phyloP scores from a whole-genome alignment of 2,113 vertebrate genomes.

The Acrocephalus kingi region DNA sequence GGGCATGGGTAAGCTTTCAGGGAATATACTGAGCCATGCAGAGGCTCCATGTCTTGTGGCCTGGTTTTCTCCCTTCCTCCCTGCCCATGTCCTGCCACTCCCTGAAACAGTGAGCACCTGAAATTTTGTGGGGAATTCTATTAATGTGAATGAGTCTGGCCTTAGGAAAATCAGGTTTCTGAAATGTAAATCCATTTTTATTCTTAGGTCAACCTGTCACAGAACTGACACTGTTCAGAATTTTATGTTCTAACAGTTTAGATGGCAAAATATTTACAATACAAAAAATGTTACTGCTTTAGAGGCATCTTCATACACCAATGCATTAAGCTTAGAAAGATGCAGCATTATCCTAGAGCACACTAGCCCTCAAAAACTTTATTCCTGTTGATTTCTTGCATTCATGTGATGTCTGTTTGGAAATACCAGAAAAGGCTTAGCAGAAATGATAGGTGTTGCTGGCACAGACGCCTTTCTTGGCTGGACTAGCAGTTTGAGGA shows the following conservation, averaged over 20 bases:
- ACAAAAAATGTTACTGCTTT: background rate
- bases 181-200: background rate
- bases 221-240: background rate
- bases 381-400: background rate
- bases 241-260: background rate
- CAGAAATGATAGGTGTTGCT: slow-evolving; percentile 1
- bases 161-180: background rate
- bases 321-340: background rate
- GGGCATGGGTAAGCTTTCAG: background rate
- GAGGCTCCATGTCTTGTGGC: background rate
- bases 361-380: background rate
- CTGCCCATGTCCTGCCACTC: background rate
- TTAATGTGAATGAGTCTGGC: background rate
- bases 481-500: background rate
- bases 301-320: background rate
- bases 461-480: background rate
- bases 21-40: background rate
- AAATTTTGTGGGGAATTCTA: background rate
- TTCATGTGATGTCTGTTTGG: background rate
- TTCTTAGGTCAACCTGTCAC: background rate
- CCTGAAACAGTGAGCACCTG: background rate
- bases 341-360: background rate
- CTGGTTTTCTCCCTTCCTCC: background rate
- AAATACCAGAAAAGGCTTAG: background rate
- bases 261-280: background rate